Evolutionary conservation across 2,113 vertebrate genomes (phyloP).

Genomic region (Regulus satrapa): DNA sequence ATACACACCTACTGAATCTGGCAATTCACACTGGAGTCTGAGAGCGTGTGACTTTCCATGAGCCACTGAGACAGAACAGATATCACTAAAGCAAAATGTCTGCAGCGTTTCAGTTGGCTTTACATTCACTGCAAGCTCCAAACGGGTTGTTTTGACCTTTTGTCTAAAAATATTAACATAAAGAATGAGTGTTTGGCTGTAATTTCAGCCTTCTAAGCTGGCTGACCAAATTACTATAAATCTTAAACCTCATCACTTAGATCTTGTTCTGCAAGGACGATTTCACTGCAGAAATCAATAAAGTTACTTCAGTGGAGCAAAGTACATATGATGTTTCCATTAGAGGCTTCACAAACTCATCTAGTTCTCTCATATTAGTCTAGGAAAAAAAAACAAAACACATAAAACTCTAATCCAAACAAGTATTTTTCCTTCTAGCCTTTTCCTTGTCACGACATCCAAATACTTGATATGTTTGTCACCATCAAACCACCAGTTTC

Average conservation of each 20-base stretch:
- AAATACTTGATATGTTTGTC: background rate
- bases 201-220: background rate
- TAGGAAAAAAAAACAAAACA: background rate
- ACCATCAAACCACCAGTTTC: background rate
- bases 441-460: background rate
- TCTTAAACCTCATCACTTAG: slow-evolving; percentile 10
- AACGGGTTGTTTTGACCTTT: background rate
- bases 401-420: background rate
- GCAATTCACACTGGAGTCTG: background rate
- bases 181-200: background rate
- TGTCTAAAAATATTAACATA: slow-evolving; percentile 4
- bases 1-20: background rate
- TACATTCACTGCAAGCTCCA: background rate
- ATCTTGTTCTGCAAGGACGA: slow-evolving; percentile 1
- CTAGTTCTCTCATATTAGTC: background rate
- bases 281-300: slow-evolving; percentile 38
- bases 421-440: background rate
- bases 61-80: background rate
- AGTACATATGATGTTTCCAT: background rate
- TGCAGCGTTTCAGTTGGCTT: background rate
- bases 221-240: background rate
- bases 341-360: background rate
- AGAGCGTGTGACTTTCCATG: background rate
- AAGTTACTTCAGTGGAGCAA: slow-evolving; percentile 7
- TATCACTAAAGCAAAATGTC: background rate